Evolutionary conservation across 2,113 vertebrate genomes (phyloP), one percentile per base, ranked within the genome.

Genomic region (Marmota monax): DNA sequence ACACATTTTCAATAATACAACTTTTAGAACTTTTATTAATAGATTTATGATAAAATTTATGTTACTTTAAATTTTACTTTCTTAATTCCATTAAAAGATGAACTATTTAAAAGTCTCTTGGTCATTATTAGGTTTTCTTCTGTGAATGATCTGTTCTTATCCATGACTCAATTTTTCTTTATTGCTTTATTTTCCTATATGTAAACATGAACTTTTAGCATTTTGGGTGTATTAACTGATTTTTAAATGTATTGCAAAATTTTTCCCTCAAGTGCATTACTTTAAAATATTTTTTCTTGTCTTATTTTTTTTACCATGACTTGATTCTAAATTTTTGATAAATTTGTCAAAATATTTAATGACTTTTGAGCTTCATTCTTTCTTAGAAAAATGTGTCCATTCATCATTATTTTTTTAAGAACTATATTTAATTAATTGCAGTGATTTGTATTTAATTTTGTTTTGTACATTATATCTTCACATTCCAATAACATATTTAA

Each of bases 321-420:
- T 88, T 88, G 58, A 5, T 51, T 92, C 88, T 89, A 92, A 79
- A 61, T 29, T 29, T 69, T 72, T 69, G 34, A 65, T 78, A 88
- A 29, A 51, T 78, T 77, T 67, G 0, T 84, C 39, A 89, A 82
- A 51, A 69, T 83, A 89, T 34, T 37, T 88, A 70, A 73, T 61
- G 51, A 12, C 6, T 82, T 80, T 83, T 76, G 5, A 4, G 14
- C 14, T 61, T 88, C 4, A 88, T 45, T 7, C 8, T 93, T 48
- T 7, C 7, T 79, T 84, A 87, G n/a, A 5, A 61, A 89, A 89
- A 2, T 89, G 29, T 94, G 53, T 17, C 7, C 12, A 39, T 10
- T 77, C 8, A 48, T 32, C 7, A 32, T 45, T 94, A 76, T 70
- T 73, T 79, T 79, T 84, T 53, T 45, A 92, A 42, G 17, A 4